Conservation (phyloP, 2,113 vertebrate genomes). For the Seriola aureovittata region DNA sequence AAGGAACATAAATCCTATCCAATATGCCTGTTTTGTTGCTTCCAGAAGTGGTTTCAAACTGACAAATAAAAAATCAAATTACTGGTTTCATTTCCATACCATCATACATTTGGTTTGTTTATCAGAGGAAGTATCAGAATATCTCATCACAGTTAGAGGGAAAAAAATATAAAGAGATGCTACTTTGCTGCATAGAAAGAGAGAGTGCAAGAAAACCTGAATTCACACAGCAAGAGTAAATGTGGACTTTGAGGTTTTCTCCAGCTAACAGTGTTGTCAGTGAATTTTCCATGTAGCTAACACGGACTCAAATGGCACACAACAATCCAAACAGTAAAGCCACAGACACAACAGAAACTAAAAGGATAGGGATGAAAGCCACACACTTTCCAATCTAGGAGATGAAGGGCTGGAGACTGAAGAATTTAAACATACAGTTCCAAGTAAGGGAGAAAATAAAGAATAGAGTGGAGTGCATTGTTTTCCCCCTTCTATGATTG, state of each 20-base stretch:
- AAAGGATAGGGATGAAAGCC: not conserved
- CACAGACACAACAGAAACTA: not conserved
- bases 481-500: conserved; percentile 1
- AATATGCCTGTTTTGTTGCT: not conserved
- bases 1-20: not conserved
- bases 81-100: not conserved
- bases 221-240: not conserved
- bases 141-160: not conserved
- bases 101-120: conserved; percentile 8
- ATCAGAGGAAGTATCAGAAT: conserved; percentile 10
- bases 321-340: not conserved
- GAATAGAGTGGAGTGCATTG: conserved; percentile 31
- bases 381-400: not conserved
- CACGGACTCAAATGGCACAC: conserved; percentile 6
- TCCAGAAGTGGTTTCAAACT: not conserved
- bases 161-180: not conserved
- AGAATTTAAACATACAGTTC: not conserved
- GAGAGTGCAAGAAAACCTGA: not conserved
- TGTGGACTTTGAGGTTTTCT: not conserved
- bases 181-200: not conserved
- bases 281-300: not conserved
- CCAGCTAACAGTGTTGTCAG: not conserved
- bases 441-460: conserved; percentile 2
- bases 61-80: not conserved
- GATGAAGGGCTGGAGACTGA: not conserved